Conservation (phyloP, 1,140 invertebrate genomes). For the Dufourea novaeangliae region DNA sequence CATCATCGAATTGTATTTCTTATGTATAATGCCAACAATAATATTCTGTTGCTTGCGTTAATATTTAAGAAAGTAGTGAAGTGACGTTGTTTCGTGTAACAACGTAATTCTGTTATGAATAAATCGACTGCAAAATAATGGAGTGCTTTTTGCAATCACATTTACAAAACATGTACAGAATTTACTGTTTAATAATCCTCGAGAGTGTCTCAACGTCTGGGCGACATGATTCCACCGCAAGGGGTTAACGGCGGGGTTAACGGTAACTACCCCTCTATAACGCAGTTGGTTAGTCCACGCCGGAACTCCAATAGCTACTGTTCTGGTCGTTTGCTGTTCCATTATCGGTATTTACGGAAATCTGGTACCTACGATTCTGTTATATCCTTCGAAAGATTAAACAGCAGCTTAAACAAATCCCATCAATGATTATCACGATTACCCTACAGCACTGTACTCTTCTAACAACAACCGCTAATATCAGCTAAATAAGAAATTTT, state of each 20-base stretch:
- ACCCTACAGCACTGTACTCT: not conserved
- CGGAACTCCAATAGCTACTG: not conserved
- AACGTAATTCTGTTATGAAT: not conserved
- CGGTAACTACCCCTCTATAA: not conserved
- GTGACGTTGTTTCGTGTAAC: not conserved
- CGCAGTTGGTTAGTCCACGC: not conserved
- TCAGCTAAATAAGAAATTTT: too few relatives aligned
- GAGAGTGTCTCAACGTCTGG: not conserved
- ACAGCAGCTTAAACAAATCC: not conserved
- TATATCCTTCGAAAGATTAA: not conserved
- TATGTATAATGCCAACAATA: too few relatives aligned
- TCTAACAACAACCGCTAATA: too few relatives aligned
- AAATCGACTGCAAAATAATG: not conserved
- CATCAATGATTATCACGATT: too few relatives aligned
- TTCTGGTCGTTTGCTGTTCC: not conserved
- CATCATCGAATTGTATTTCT: too few relatives aligned
- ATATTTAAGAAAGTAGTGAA: not conserved
- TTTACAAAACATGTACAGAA: not conserved
- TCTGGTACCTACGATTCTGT: not conserved
- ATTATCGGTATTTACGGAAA: not conserved
- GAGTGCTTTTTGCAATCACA: not conserved
- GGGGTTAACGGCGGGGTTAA: slow-evolving; percentile 2
- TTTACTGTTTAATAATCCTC: not conserved
- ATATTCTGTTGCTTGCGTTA: too few relatives aligned
- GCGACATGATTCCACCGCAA: not conserved